phyloP scores from a whole-genome alignment of 2,888 invertebrate genomes.

The Melinaea menophilus region DNA sequence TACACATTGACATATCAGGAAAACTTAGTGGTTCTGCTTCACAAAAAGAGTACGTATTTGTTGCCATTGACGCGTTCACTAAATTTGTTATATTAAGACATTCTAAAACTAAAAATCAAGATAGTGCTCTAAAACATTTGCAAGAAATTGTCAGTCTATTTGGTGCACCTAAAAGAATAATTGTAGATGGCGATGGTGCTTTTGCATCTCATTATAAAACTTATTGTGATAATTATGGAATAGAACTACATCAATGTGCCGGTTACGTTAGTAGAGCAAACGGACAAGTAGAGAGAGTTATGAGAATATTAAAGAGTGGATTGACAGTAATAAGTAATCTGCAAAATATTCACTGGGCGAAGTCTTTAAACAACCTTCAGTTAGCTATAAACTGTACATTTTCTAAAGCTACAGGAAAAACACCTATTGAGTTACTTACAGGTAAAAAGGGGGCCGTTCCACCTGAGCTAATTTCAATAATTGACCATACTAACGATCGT shows the following conservation, averaged over 20 bases:
- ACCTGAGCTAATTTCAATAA: constrained; percentile 17
- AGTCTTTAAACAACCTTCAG: constrained; percentile 31
- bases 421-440: constrained; percentile 30
- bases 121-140: neutral
- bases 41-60: constrained; percentile 29
- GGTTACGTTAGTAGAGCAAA: constrained; percentile 31
- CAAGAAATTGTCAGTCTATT: constrained; percentile 12
- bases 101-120: neutral
- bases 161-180: constrained; percentile 14
- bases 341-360: constrained; percentile 25
- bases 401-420: constrained; percentile 27
- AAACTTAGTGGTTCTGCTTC: constrained; percentile 23
- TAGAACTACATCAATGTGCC: constrained; percentile 24
- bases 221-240: constrained; percentile 25
- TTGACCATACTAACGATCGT: constrained; percentile 1
- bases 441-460: constrained; percentile 28
- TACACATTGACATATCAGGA: constrained; percentile 30
- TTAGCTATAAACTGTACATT: constrained; percentile 31
- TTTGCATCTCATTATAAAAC: constrained; percentile 26
- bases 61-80: constrained; percentile 29
- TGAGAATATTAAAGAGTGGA: constrained; percentile 23
- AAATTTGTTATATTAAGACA: constrained; percentile 19
- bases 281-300: constrained; percentile 31
- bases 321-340: constrained; percentile 11
- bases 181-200: constrained; percentile 26